A percentile compares a stretch with the other conserved stretches of the same genome.
Evolutionary conservation across 2,888 invertebrate genomes (phyloP).

Genomic region (Chymomyza fuscimana): DNA sequence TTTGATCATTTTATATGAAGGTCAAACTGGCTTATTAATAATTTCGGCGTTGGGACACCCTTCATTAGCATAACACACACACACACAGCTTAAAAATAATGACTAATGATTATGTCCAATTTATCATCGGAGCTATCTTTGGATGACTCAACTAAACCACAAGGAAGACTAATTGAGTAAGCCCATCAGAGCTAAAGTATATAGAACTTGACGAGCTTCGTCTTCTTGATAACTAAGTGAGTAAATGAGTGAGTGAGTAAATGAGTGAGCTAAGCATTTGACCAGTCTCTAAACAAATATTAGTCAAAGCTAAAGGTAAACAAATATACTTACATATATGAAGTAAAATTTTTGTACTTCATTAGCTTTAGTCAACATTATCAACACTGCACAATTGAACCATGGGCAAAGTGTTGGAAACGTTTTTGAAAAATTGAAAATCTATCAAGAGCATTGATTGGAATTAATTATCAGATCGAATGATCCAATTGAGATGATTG

Average conservation of each 20-base stretch:
- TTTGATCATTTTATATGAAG: constrained; percentile 33
- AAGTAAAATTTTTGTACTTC: not conserved
- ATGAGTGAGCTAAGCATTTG: constrained; percentile 12
- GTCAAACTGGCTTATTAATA: constrained; percentile 38
- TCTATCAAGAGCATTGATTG: not conserved
- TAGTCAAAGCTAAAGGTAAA: constrained; percentile 32
- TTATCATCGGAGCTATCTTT: not conserved
- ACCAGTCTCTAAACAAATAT: constrained; percentile 10
- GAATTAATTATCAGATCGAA: not conserved
- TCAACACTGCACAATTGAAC: not conserved
- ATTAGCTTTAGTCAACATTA: constrained; percentile 5
- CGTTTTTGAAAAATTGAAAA: not conserved
- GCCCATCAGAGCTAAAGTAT: constrained; percentile 6
- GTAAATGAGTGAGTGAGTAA: not conserved
- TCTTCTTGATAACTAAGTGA: too few relatives aligned
- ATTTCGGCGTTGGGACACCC: not conserved
- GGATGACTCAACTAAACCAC: constrained; percentile 34
- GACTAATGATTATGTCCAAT: constrained; percentile 36
- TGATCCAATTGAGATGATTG: not conserved
- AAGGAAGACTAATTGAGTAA: constrained; percentile 12
- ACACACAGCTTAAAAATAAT: constrained; percentile 19
- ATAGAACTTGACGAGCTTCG: constrained; percentile 3
- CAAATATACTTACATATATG: constrained; percentile 3
- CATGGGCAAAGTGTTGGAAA: not conserved
- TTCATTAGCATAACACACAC: constrained; percentile 32